Percentiles rank a stretch among this genome's conserved stretches.
Conservation (phyloP, 2,888 invertebrate species). For the Nasonovia ribisnigri region DNA sequence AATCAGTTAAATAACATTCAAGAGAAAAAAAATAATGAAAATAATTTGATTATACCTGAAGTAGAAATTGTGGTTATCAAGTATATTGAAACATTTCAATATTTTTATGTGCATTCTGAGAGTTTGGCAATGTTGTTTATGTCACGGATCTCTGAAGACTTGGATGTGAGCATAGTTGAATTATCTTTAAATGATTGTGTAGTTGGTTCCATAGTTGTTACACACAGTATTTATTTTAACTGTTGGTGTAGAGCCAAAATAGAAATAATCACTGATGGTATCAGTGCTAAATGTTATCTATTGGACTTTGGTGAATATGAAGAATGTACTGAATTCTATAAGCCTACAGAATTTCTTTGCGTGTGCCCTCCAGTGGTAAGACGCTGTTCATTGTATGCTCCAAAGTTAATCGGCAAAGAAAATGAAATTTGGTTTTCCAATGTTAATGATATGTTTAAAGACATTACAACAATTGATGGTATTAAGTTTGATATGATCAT, state of each 20-base stretch:
- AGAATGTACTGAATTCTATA: constrained; percentile 37
- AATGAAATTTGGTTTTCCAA: constrained; percentile 57
- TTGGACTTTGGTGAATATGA: constrained; percentile 43
- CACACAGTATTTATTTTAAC: neutral
- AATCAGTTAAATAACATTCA: neutral
- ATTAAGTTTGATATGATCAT: constrained; percentile 47
- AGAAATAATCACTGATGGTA: neutral
- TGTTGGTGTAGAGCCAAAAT: constrained; percentile 57
- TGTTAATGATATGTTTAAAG: constrained; percentile 53
- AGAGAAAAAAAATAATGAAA: neutral
- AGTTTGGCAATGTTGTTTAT: constrained; percentile 20
- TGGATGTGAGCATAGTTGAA: constrained; percentile 44
- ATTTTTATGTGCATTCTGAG: constrained; percentile 29
- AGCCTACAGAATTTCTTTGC: constrained; percentile 42
- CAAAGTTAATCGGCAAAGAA: constrained; percentile 18
- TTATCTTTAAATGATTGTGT: neutral
- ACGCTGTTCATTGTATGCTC: constrained; percentile 38
- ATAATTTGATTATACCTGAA: constrained; percentile 17
- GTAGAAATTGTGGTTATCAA: constrained; percentile 38
- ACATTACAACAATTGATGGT: constrained; percentile 10
- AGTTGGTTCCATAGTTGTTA: constrained; percentile 32
- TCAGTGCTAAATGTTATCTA: constrained; percentile 38
- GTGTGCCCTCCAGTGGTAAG: constrained; percentile 38
- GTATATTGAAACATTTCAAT: neutral
- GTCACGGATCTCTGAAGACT: neutral